Conservation (phyloP, 1,140 invertebrate genomes). For the Drosophila pruinosa region DNA sequence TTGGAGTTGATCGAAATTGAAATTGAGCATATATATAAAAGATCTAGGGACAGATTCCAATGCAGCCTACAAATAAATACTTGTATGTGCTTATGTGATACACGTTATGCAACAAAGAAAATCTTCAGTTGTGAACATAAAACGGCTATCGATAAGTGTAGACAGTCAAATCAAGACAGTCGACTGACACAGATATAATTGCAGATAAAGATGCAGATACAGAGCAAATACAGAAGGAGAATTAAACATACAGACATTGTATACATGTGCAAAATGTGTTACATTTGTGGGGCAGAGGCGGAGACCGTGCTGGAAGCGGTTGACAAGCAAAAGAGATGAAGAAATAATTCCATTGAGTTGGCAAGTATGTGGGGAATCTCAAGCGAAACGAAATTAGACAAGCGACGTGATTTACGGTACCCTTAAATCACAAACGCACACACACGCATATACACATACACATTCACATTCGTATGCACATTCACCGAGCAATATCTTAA, state of each 20-base stretch:
- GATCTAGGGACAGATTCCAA: conserved; percentile 6
- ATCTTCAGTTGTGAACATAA: conserved; percentile 2
- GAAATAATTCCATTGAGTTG: conserved; percentile 79
- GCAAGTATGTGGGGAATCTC: conserved; percentile 73
- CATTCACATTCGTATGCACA: too few species aligned
- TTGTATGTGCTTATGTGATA: conserved; percentile 2
- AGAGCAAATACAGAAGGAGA: conserved; percentile 35
- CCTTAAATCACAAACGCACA: conserved; percentile 73
- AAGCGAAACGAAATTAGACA: conserved; percentile 78
- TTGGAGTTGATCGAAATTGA: too few species aligned
- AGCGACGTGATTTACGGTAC: conserved; percentile 78
- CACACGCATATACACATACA: neutral
- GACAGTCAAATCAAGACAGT: neutral
- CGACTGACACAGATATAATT: neutral
- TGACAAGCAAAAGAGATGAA: conserved; percentile 59
- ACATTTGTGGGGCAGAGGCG: conserved; percentile 25
- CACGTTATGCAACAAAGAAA: conserved; percentile 13
- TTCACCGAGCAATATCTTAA: conserved; percentile 20
- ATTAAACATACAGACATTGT: conserved; percentile 32
- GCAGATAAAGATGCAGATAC: conserved; percentile 37
- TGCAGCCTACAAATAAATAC: neutral
- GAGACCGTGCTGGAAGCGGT: conserved; percentile 59
- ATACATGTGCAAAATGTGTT: conserved; percentile 54
- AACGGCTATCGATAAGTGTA: conserved; percentile 10
- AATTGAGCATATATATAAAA: too few species aligned